Base-by-base conservation (phyloP, 2,113 vertebrate species). In the Trichomycterus rosablanca region DNA sequence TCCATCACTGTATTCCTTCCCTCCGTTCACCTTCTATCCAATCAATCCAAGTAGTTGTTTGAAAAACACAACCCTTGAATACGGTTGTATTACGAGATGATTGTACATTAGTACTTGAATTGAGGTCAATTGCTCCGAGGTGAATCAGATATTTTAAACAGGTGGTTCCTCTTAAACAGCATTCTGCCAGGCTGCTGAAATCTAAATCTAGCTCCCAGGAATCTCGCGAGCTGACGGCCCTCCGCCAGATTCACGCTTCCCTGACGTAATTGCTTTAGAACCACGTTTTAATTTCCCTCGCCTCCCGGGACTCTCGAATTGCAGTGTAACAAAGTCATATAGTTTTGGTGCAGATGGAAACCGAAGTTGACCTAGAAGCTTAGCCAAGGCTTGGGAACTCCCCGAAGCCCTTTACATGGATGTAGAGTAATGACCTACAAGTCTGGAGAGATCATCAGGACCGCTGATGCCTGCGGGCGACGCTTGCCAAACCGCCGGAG, bases 231-330 rank as follows among this genome's bases (percentile, higher is more conserved):
- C 64, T 32, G 9, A 26, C 44, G 66, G 26, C 53, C 6, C 34
- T 57, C 37, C 56, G 46, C 69, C 45, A 62, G 35, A 63, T 75
- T 14, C 49, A 59, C 60, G 57, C 28, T 46, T 35, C 40, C 50
- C 26, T 55, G 9, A 56, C n/a, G 43, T 72, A 66, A 69, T 69
- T 69, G 54, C 51, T 75, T 72, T 58, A 72, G 35, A 66, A 49
- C 42, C 23, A 30, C 30, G 49, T 55, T 64, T 37, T 20, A 24
- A 45, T 63, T 58, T 23, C 46, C 40, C 42, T 57, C 35, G 32
- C 67, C 66, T 55, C 34, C 34, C n/a, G 68, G 52, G 54, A 37
- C 39, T 65, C 55, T 70, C 48, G 43, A 23, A 46, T 68, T 68
- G 28, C 54, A 23, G 32, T 53, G 22, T 26, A 15, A 52, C 34